phyloP scores from a whole-genome alignment of 2,797 vertebrate species.

The Propithecus perrieri region DNA sequence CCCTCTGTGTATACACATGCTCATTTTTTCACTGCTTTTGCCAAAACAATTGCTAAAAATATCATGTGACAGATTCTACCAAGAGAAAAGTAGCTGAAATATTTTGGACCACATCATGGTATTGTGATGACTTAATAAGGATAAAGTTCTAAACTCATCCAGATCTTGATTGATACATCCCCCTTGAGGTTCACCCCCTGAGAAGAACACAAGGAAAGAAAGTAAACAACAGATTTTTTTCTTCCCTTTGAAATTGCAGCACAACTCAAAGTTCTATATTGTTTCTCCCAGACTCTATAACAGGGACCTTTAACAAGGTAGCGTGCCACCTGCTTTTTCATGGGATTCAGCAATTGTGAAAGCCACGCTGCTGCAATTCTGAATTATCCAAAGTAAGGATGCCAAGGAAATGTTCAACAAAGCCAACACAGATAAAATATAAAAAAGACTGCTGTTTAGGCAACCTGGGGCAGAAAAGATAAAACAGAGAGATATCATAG shows the following conservation, averaged over 20 bases:
- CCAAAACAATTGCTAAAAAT: slow-evolving; percentile 18
- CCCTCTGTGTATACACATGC: neutral
- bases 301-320: neutral
- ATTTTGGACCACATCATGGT: neutral
- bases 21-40: neutral
- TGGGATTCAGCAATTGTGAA: neutral
- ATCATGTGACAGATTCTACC: neutral
- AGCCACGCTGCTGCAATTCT: neutral
- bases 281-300: neutral
- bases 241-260: neutral
- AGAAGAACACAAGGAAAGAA: neutral
- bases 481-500: neutral
- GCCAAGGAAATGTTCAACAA: neutral
- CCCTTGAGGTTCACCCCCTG: neutral
- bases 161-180: neutral
- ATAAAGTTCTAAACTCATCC: neutral
- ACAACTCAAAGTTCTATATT: neutral
- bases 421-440: neutral
- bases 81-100: neutral
- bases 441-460: neutral
- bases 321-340: neutral
- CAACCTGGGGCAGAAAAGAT: neutral
- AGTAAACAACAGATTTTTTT: neutral
- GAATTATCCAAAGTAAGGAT: slow-evolving; percentile 6
- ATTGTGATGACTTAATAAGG: neutral